phyloP scores from a whole-genome alignment of 2,888 invertebrate species.

The Epicampocera succincta region DNA sequence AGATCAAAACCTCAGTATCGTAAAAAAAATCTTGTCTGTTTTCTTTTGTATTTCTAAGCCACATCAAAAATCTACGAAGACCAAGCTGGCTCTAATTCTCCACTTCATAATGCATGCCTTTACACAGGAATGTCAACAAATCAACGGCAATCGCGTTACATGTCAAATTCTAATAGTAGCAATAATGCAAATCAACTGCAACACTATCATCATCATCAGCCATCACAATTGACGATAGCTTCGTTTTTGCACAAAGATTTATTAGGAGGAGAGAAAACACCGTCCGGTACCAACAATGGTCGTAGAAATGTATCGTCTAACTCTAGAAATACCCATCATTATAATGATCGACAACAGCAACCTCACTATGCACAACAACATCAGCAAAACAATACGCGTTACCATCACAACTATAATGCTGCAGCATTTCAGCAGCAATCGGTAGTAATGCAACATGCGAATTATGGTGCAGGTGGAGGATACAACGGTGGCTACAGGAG shows the following conservation, averaged over 20 bases:
- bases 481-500: conserved; percentile 37
- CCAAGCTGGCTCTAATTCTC: conserved; percentile 42
- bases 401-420: conserved; percentile 65
- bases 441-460: conserved; percentile 19
- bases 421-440: conserved; percentile 55
- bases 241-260: conserved; percentile 78
- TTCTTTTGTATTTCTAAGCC: conserved; percentile 11
- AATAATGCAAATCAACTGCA: conserved; percentile 51
- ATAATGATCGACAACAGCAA: conserved; percentile 55
- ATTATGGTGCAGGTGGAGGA: conserved; percentile 31
- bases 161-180: conserved; percentile 39
- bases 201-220: conserved; percentile 75
- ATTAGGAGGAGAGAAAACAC: conserved; percentile 63
- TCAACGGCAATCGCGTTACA: conserved; percentile 63
- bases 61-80: conserved; percentile 25
- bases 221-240: conserved; percentile 78
- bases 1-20: too few relatives aligned
- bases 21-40: not conserved
- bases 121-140: conserved; percentile 48
- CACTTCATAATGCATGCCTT: conserved; percentile 42
- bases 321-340: conserved; percentile 43
- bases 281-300: conserved; percentile 22
- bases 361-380: conserved; percentile 59
- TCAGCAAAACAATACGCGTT: conserved; percentile 43
- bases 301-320: conserved; percentile 1